phyloP scores from a whole-genome alignment of 2,797 vertebrate species.

The Pyrocephalus nanus region DNA sequence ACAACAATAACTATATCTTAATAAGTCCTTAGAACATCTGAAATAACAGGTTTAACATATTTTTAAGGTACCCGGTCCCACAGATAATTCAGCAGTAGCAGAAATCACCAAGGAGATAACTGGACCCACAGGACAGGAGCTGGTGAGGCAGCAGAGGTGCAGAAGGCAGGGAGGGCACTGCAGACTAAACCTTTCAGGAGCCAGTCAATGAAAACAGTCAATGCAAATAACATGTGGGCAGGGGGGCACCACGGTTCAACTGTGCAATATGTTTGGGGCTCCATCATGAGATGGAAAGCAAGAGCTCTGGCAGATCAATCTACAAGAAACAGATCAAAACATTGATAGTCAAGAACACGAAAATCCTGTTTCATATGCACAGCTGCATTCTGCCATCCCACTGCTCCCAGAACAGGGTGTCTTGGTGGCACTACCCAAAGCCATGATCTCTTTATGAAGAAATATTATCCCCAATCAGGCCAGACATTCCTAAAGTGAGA shows the following conservation, averaged over 20 bases:
- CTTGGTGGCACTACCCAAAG: background rate
- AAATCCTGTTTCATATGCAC: background rate
- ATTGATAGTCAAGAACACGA: background rate
- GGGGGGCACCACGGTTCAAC: background rate
- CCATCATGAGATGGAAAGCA: background rate
- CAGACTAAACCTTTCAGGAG: background rate
- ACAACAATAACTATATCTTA: background rate
- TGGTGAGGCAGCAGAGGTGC: background rate
- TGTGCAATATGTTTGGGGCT: background rate
- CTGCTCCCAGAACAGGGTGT: background rate
- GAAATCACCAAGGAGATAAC: background rate
- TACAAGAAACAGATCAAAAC: background rate
- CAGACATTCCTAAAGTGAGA: background rate
- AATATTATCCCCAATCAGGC: background rate
- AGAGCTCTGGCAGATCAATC: background rate
- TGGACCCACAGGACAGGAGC: background rate
- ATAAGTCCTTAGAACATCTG: background rate
- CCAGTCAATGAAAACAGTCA: background rate
- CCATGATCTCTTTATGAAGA: background rate
- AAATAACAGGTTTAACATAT: slow-evolving; percentile 7
- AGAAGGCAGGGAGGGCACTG: background rate
- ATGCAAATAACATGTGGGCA: background rate
- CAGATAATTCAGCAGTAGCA: background rate
- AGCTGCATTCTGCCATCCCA: background rate
- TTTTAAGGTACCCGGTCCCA: background rate